Evolutionary conservation across 2,797 vertebrate genomes (phyloP).

Genomic region (Peromyscus nudipes): DNA sequence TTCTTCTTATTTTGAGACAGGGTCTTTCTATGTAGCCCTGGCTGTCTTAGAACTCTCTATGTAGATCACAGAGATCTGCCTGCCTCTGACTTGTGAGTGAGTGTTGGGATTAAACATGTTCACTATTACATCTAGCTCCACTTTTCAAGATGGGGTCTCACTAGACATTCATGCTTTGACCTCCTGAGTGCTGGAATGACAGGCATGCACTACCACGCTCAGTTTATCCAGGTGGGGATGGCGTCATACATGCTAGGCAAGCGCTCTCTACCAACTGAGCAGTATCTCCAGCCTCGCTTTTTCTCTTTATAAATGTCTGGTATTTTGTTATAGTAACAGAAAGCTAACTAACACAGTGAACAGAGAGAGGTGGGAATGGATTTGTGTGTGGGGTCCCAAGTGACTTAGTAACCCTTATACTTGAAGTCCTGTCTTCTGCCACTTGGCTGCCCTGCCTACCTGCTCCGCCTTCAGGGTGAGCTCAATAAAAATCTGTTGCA

Average conservation of each 20-base stretch:
- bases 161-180: background rate
- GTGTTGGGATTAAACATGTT: background rate
- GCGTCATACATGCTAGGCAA: background rate
- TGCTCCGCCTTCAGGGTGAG: conserved; percentile 98
- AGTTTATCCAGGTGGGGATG: background rate
- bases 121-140: background rate
- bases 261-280: background rate
- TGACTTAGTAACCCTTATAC: background rate
- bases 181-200: background rate
- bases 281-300: background rate
- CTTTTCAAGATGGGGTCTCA: background rate
- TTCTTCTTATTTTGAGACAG: background rate
- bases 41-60: background rate
- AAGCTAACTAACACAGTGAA: background rate
- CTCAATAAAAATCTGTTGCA: conserved; percentile 99
- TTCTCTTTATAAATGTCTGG: background rate
- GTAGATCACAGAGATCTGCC: background rate
- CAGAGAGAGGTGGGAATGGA: background rate
- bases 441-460: conserved; percentile 86
- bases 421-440: background rate
- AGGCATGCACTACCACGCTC: too few species aligned
- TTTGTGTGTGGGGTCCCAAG: background rate
- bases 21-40: background rate
- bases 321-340: background rate
- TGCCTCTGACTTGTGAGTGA: background rate